Base-by-base conservation (phyloP, 2,888 invertebrate species). In the Drosophila putrida region DNA sequence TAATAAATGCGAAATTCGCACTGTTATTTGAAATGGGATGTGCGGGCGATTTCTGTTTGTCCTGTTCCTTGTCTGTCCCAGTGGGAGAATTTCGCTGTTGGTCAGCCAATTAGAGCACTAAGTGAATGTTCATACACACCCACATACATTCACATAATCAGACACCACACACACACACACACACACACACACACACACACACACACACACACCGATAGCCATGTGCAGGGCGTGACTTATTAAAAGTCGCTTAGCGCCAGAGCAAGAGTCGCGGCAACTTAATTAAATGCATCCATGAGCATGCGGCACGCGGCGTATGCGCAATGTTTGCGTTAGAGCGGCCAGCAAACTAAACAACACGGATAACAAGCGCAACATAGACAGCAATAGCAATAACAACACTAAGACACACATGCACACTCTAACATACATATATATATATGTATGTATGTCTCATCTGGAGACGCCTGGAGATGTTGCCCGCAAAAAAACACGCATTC, bases 211-310 rank as follows among this genome's bases (percentile, higher is more conserved):
- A 28, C 10, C 28, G 15, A 28, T 11, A 27, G 35, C 53, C 46
- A 60, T 49, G 58, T 44, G 41, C 43, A 25, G 25, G 67, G 60
- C 57, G 57, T 62, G 60, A 67, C 74, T 72, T 61, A 74, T 73
- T 72, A 60, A 72, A 74, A 61, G 68, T 72, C 57, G 47, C 53
- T 61, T 15, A 63, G 50, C 54, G 59, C 36, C 46, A 20, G 50
- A 38, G 35, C 36, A 41, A 20, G 50, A 38, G 35, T 25, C 33
- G 75, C 55, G 59, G 63, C 78, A 67, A 70, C 78, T 81, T 70
- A 81, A 81, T 83, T 80, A 83, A 74, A 62, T 66, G 81, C 59
- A 75, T 57, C 44, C 47, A 43, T 51, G 80, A 61, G 36, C 61
- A 54, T 31, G 65, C 31, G 50, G 57, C 53, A 59, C 33, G 65